These are phyloP conservation scores for Triops longicaudatus DNA, from an alignment of 1,140 invertebrate species.

Conservation along the genomic window DNA sequence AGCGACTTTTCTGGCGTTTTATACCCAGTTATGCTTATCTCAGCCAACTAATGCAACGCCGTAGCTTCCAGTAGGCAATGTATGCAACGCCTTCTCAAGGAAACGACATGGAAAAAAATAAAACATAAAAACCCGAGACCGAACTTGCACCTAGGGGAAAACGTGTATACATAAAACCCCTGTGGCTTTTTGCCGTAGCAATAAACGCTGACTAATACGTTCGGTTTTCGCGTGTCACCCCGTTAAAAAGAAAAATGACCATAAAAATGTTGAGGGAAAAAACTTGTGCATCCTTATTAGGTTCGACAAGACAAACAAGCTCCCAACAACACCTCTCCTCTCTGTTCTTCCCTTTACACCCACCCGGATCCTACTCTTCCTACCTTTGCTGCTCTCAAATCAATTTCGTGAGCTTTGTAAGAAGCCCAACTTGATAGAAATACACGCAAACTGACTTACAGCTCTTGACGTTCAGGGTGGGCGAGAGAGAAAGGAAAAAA, in stretches of 20 bases:
- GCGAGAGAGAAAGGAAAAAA: not conserved
- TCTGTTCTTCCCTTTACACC: no score
- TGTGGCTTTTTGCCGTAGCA: not conserved
- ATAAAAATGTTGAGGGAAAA: not conserved
- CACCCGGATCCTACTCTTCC: not conserved
- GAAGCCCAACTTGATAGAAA: conserved; percentile 8
- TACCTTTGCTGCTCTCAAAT: not conserved
- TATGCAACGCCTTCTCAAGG: not conserved
- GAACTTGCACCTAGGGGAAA: no score
- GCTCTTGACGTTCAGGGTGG: not conserved
- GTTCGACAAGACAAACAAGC: not conserved
- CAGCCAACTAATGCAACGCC: not conserved
- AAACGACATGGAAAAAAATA: not conserved
- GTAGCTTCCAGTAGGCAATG: not conserved
- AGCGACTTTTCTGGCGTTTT: not conserved
- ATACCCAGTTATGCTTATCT: not conserved
- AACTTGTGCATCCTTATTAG: not conserved
- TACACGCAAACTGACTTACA: not conserved
- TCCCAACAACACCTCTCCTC: not conserved
- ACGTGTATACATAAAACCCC: no score
- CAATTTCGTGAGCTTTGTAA: not conserved
- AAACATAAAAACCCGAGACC: not conserved
- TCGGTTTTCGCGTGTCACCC: not conserved
- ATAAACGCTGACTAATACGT: conserved; percentile 1
- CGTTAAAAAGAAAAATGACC: not conserved